Evolutionary conservation across 2,888 invertebrate species (phyloP).

Genomic region (Sphaeridia pumilis): DNA sequence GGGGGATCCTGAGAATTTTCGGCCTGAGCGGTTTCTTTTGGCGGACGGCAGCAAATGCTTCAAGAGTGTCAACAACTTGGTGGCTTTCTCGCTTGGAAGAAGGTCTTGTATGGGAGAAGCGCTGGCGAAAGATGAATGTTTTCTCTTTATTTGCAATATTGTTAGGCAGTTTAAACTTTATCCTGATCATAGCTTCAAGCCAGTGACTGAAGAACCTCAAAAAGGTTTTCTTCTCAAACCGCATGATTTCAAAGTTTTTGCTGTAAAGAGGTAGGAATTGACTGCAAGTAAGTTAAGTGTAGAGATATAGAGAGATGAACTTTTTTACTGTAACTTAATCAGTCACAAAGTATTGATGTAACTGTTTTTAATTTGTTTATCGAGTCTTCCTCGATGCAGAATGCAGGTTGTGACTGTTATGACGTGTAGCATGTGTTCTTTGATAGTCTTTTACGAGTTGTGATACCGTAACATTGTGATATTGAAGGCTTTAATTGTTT

Average conservation of each 20-base stretch:
- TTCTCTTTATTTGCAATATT: constrained; percentile 13
- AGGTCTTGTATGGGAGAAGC: constrained; percentile 13
- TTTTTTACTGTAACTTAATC: too few relatives aligned
- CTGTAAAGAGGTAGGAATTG: background rate
- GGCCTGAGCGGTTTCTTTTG: constrained; percentile 14
- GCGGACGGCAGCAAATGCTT: background rate
- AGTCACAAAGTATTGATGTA: background rate
- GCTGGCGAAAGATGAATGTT: constrained; percentile 15
- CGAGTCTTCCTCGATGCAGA: too few relatives aligned
- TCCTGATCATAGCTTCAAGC: background rate
- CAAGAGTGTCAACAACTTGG: constrained; percentile 7
- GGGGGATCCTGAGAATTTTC: constrained; percentile 14
- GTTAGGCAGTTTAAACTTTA: constrained; percentile 8
- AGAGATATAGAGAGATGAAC: background rate
- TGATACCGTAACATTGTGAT: background rate
- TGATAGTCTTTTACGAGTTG: background rate
- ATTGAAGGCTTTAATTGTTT: too few relatives aligned
- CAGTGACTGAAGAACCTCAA: background rate
- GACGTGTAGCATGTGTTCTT: too few relatives aligned
- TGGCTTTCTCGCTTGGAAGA: constrained; percentile 11
- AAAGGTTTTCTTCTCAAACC: constrained; percentile 12
- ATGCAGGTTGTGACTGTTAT: too few relatives aligned
- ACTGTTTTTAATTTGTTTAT: background rate
- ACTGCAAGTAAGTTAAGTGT: constrained; percentile 2
- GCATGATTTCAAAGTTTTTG: constrained; percentile 2